Base-by-base conservation (phyloP, 2,888 invertebrate species). In the Lasioglossum morio region DNA sequence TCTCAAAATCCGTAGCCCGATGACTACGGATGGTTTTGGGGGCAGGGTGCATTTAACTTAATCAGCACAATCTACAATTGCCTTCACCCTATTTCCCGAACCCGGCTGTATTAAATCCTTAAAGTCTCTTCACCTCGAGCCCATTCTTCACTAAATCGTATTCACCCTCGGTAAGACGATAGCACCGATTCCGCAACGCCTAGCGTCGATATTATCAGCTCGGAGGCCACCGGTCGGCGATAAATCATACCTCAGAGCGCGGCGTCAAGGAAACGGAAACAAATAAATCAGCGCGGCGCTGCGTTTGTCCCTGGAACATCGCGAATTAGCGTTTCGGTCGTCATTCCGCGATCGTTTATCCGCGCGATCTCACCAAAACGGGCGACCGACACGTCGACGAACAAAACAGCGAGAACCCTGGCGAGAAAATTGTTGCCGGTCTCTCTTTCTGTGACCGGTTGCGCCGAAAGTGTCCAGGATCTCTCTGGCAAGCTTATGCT, bases 391-490 rank as follows among this genome's bases (percentile, higher is more conserved):
- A n/a, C 53, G 53, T 4, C 53, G 53, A 10, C 53, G 3, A 53
- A n/a, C 53, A 53, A 53, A 53, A n/a, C 23, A 10, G 53, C 53
- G 53, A 53, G 53, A 53, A n/a, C 23, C 53, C 23, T n/a, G n/a
- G n/a, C 23, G n/a, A n/a, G 53, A 53, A 53, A 53, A 53, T n/a
- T 53, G 53, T n/a, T 10, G n/a, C 53, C 53, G 53, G 48, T 3
- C 48, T 10, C 53, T 53, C 53, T 53, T 53, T 53, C 53, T n/a
- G 53, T 10, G 80, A n/a, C 53, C 81, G 87, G 10, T 79, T 78
- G 74, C 69, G 85, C 77, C 87, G 66, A 87, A 88, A 85, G 77
- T 84, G 82, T 87, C 79, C 63, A 60, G 63, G 40, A 46, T 53
- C 46, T 53, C 48, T 43, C 43, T 23, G 23, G 53, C 53, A 53